Percentiles rank a stretch among this genome's conserved stretches.
phyloP scores from a whole-genome alignment of 2,797 vertebrate species.

The Myiotriccus ornatus region DNA sequence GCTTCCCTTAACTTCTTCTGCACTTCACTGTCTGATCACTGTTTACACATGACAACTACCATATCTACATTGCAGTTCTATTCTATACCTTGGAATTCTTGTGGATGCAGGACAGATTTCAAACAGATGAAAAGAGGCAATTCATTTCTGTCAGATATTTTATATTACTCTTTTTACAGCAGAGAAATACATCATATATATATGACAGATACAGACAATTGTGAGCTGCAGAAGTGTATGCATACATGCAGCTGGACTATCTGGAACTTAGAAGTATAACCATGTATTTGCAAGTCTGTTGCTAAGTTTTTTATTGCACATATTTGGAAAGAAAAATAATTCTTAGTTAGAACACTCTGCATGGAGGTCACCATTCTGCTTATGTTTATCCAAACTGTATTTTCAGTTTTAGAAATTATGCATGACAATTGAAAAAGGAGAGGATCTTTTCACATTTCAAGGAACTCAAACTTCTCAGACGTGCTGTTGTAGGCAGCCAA shows the following conservation, averaged over 20 bases:
- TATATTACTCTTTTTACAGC: neutral
- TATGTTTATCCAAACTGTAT: neutral
- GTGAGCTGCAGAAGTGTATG: neutral
- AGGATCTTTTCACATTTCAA: neutral
- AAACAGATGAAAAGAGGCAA: neutral
- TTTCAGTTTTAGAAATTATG: neutral
- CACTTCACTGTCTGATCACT: neutral
- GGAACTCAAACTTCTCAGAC: neutral
- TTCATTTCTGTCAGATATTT: neutral
- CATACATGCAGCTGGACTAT: neutral
- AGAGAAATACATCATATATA: neutral
- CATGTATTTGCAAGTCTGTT: neutral
- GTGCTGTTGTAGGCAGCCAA: neutral
- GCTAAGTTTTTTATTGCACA: neutral
- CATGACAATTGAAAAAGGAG: neutral
- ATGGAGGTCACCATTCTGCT: neutral
- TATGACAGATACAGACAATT: neutral
- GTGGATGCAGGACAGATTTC: neutral
- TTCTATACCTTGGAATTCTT: neutral
- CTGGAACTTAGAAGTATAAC: neutral
- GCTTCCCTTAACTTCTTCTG: neutral
- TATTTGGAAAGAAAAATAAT: neutral
- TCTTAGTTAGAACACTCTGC: neutral
- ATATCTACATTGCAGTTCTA: neutral
- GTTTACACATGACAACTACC: neutral